Evolutionary conservation across 2,113 vertebrate genomes (phyloP).

Genomic region (Strix uralensis): DNA sequence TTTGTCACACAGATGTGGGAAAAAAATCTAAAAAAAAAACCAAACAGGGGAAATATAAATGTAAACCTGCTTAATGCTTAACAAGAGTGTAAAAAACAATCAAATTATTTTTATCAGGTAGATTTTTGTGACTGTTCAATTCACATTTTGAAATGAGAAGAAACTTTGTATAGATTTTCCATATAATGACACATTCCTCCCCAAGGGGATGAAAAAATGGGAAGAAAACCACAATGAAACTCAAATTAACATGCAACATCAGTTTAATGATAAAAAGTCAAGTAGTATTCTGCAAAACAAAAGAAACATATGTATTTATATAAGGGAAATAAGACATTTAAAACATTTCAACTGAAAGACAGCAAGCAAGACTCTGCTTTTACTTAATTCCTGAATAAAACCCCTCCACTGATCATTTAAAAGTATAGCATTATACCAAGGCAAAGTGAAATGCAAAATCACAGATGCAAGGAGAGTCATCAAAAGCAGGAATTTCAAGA

Average conservation of each 20-base stretch:
- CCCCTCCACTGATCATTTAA: accelerated
- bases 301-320: neutral
- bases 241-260: neutral
- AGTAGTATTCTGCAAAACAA: neutral
- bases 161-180: neutral
- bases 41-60: neutral
- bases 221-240: neutral
- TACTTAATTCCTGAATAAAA: neutral
- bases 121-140: too few relatives aligned
- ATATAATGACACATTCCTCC: neutral
- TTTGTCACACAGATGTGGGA: accelerated
- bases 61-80: neutral
- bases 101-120: neutral
- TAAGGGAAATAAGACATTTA: neutral
- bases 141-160: neutral
- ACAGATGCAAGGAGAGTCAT: neutral
- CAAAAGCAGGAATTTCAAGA: neutral
- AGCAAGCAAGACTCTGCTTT: neutral
- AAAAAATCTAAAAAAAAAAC: accelerated
- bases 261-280: slow-evolving; percentile 24
- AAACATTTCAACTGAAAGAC: neutral
- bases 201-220: neutral
- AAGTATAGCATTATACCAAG: neutral
- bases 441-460: neutral
- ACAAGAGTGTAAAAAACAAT: accelerated